Evolutionary conservation across 1,140 invertebrate species (phyloP), one percentile per base, ranked within the genome.

Genomic region (Hydropsyche tenuis): DNA sequence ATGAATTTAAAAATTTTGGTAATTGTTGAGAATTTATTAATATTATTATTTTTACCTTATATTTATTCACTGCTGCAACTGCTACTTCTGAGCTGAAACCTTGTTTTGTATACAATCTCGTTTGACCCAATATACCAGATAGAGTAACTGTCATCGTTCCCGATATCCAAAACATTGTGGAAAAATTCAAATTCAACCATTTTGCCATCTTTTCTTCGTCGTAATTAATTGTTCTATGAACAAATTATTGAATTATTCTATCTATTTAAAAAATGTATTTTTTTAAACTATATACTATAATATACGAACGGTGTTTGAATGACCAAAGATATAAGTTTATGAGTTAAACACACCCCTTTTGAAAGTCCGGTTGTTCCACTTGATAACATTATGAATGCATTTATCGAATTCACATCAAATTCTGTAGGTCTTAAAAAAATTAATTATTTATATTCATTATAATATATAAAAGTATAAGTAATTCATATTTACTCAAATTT

Each of bases 351-450:
- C n/a, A 77, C 73, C 46, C 70, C 64, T 72, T 77, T 77, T 42
- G 73, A 72, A 1, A 77, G 45, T 60, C 76, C 76, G 1, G 73
- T 77, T 11, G 71, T 77, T 16, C 76, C 76, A 68, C 76, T 77
- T 1, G 76, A 77, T 18, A 60, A 75, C 27, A 46, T 14, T 45
- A 73, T 60, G 23, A 77, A 46, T 18, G 68, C 53, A 12, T 37
- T 73, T 23, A 71, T 77, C 42, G 51, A 62, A 6, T 66, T 18
- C 22, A 73, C 72, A 53, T 77, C 76, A 43, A 75, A 73, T 18
- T 77, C 76, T 65, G 43, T 51, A 20, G 30, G 45, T 53, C 73
- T 77, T 45, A 48, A 70, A 37, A 42, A 20, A 16, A 68, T 37
- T 37, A 37, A 9, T 65, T 18, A 5, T 42, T 30, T 43, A 37